Conservation (phyloP, 2,888 invertebrate species). For the Cephus runcator region DNA sequence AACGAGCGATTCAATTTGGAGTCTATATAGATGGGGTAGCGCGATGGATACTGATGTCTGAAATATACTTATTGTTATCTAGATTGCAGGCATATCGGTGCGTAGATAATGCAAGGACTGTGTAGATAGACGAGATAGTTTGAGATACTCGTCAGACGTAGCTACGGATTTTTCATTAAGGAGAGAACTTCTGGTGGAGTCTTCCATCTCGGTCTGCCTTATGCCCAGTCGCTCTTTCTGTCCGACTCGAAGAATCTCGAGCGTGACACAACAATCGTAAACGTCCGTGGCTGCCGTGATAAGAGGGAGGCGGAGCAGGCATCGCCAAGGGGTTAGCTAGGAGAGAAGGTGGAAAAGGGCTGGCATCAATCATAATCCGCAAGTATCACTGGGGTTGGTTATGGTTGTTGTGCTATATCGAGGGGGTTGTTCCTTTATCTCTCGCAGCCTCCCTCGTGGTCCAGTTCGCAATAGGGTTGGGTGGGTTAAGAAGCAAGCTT, state of each 20-base stretch:
- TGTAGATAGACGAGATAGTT: background rate
- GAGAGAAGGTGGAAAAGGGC: background rate
- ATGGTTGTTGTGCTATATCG: background rate
- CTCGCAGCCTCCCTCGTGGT: conserved; percentile 12
- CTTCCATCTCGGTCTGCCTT: background rate
- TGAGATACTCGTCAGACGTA: background rate
- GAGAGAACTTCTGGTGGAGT: background rate
- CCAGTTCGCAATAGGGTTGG: conserved; percentile 39
- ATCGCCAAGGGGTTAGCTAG: background rate
- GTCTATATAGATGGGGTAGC: background rate
- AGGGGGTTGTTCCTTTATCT: conserved; percentile 26
- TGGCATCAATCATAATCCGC: background rate
- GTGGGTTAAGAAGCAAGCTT: conserved; percentile 43
- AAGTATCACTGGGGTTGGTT: background rate
- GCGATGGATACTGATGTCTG: background rate
- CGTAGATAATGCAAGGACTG: background rate
- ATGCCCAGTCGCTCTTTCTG: background rate
- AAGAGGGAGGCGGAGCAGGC: background rate
- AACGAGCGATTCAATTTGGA: background rate
- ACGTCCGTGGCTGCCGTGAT: background rate
- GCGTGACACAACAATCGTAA: background rate
- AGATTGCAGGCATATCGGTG: background rate
- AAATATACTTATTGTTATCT: background rate
- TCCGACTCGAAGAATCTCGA: background rate
- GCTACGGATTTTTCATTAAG: background rate